These are phyloP conservation scores for Drosophila ezoana DNA, from an alignment of 2,888 invertebrate genomes.

Conservation along the genomic window DNA sequence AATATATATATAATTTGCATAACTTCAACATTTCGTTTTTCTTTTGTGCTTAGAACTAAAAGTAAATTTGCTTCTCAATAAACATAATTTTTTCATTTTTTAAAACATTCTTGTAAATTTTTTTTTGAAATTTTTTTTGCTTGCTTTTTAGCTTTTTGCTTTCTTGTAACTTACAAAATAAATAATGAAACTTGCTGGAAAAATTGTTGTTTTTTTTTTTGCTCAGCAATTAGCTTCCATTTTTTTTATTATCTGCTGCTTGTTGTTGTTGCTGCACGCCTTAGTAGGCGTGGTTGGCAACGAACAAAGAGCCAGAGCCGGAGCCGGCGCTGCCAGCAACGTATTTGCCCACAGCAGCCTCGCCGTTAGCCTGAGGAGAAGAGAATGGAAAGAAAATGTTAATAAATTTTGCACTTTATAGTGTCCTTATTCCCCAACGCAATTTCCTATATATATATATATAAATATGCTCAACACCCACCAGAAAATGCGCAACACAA, in stretches of 20 bases:
- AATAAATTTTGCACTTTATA: slow-evolving; percentile 26
- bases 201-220: slow-evolving; percentile 18
- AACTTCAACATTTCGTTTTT: slow-evolving; percentile 67
- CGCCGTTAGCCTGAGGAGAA: slow-evolving; percentile 92
- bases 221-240: slow-evolving; percentile 45
- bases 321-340: slow-evolving; percentile 93
- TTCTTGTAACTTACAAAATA: slow-evolving; percentile 63
- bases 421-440: too few relatives aligned
- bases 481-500: slow-evolving; percentile 1
- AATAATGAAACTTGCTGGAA: slow-evolving; percentile 61
- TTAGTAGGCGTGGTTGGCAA: slow-evolving; percentile 98
- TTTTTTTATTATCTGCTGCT: slow-evolving; percentile 41
- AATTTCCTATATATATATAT: background rate
- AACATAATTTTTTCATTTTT: slow-evolving; percentile 61
- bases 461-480: slow-evolving; percentile 1
- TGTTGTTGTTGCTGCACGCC: slow-evolving; percentile 19
- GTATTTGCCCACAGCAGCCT: slow-evolving; percentile 96
- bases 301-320: slow-evolving; percentile 94
- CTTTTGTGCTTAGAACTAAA: slow-evolving; percentile 73
- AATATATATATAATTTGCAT: slow-evolving; percentile 59
- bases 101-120: slow-evolving; percentile 21
- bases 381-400: slow-evolving; percentile 25
- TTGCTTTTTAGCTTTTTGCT: slow-evolving; percentile 64
- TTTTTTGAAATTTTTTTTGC: slow-evolving; percentile 46
- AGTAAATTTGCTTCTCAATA: slow-evolving; percentile 74